Evolutionary conservation across 2,797 vertebrate genomes (phyloP).

Genomic region (Protosalanx chinensis): DNA sequence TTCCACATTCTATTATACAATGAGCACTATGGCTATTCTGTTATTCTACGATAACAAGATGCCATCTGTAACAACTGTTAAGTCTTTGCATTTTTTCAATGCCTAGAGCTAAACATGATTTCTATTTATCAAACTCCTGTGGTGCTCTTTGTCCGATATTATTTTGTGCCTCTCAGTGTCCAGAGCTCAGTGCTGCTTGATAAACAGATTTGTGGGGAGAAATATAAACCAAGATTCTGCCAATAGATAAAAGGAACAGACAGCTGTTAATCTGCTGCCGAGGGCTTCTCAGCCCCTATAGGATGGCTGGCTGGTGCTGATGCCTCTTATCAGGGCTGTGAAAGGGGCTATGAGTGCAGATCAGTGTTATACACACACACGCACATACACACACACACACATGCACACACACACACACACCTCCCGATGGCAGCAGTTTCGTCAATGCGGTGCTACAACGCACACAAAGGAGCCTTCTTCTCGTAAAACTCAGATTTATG

Average conservation of each 20-base stretch:
- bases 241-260: slow-evolving; percentile 61
- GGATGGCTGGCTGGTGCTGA: slow-evolving; percentile 38
- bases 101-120: neutral
- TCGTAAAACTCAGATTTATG: slow-evolving; percentile 69
- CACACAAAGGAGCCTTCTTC: slow-evolving; percentile 52
- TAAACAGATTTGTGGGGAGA: slow-evolving; percentile 54
- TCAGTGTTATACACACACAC: neutral
- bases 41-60: neutral
- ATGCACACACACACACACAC: slow-evolving; percentile 6
- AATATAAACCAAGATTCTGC: slow-evolving; percentile 60
- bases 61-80: neutral
- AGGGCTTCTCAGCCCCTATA: slow-evolving; percentile 50
- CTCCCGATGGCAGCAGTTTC: slow-evolving; percentile 39
- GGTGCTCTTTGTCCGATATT: neutral
- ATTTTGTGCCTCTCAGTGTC: slow-evolving; percentile 19
- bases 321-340: slow-evolving; percentile 46
- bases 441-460: slow-evolving; percentile 32
- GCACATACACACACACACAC: slow-evolving; percentile 17
- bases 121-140: neutral
- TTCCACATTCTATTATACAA: neutral
- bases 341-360: slow-evolving; percentile 28
- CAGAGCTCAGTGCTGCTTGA: slow-evolving; percentile 29
- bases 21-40: neutral
- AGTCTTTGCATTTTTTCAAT: neutral
- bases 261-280: slow-evolving; percentile 61